Evolutionary conservation across 2,113 vertebrate genomes (phyloP).

Genomic region (Psophia crepitans): DNA sequence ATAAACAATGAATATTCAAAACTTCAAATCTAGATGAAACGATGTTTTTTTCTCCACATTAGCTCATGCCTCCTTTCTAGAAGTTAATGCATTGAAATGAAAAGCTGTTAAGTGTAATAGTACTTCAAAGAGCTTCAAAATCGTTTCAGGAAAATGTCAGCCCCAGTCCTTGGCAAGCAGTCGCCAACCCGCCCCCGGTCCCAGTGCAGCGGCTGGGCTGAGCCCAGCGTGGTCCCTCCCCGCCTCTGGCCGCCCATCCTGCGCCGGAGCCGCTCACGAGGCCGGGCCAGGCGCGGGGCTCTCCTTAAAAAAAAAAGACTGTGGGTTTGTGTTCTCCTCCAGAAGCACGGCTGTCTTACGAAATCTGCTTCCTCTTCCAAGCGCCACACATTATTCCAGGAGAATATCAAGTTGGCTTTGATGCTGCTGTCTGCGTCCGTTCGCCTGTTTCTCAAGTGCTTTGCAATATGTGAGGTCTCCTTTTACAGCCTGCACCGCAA

Average conservation of each 20-base stretch:
- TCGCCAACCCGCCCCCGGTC: accelerated
- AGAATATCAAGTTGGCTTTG: background rate
- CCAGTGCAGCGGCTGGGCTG: background rate
- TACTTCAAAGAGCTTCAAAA: background rate
- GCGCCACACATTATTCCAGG: accelerated
- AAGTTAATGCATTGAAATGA: background rate
- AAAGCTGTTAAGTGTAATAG: background rate
- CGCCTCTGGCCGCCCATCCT: too few relatives aligned
- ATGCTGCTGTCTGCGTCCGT: background rate
- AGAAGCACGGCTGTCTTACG: background rate
- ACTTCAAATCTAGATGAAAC: background rate
- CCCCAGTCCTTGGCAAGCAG: background rate
- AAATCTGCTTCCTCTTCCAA: background rate
- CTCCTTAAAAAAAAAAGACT: too few relatives aligned
- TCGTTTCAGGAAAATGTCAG: background rate
- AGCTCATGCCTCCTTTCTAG: background rate
- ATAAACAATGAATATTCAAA: background rate
- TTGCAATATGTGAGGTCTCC: background rate
- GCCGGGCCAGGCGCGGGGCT: background rate
- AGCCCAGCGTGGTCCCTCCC: background rate
- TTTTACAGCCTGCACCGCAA: background rate
- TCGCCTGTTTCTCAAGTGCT: background rate
- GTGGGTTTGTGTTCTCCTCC: background rate
- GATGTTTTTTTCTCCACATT: background rate
- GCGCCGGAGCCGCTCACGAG: accelerated